Percentiles rank a stretch among this genome's conserved stretches.
Evolutionary conservation across 2,113 vertebrate species (phyloP).

Genomic region (Pelmatolapia mariae): DNA sequence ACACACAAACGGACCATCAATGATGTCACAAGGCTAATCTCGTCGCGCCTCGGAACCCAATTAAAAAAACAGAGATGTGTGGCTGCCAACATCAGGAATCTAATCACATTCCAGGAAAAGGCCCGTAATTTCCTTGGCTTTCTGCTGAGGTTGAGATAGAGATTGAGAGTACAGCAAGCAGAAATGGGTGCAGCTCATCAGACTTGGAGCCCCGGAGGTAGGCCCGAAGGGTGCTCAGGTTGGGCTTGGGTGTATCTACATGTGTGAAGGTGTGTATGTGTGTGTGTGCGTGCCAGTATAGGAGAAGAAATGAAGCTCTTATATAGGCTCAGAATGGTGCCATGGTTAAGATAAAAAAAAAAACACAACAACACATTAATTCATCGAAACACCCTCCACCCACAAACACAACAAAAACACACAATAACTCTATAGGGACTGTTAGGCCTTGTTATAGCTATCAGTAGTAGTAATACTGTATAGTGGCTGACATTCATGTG

Average conservation of each 20-base stretch:
- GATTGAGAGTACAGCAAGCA: conserved; percentile 42
- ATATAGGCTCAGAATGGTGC: conserved; percentile 21
- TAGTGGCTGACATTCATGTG: not conserved
- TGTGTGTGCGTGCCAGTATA: not conserved
- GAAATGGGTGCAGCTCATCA: conserved; percentile 55
- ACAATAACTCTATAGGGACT: not conserved
- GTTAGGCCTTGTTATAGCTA: not conserved
- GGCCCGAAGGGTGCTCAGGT: conserved; percentile 28
- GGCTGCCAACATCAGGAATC: conserved; percentile 76
- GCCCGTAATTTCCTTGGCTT: conserved; percentile 65
- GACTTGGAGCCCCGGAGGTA: conserved; percentile 26
- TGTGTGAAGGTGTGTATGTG: not conserved
- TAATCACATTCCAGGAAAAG: conserved; percentile 75
- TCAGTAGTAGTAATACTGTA: conserved; percentile 1
- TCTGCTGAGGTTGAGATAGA: conserved; percentile 69
- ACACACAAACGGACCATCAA: conserved; percentile 54
- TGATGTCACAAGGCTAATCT: conserved; percentile 71
- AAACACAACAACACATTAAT: conserved; percentile 35
- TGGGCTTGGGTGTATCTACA: not conserved
- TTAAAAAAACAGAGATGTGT: conserved; percentile 73
- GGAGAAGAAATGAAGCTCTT: not conserved
- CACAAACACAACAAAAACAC: conserved; percentile 13
- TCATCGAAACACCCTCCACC: not conserved
- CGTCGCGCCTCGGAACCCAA: conserved; percentile 69
- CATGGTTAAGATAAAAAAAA: not conserved